phyloP scores from a whole-genome alignment of 2,113 vertebrate genomes.

The Muscicapa adusta region DNA sequence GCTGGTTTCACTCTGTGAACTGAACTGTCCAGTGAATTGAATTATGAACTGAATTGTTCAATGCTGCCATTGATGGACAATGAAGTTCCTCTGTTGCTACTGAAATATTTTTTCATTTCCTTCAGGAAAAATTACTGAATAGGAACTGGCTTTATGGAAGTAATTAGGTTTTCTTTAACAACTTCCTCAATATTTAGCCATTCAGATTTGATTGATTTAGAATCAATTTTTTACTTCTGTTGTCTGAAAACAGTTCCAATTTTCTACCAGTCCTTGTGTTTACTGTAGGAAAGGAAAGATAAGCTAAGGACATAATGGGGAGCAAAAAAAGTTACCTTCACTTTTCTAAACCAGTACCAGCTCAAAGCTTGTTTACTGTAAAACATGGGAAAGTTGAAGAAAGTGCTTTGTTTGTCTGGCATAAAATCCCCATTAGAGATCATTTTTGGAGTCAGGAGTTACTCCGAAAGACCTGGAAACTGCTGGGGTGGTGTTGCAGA shows the following conservation, averaged over 20 bases:
- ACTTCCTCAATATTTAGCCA: background rate
- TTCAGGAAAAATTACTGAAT: background rate
- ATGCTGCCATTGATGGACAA: background rate
- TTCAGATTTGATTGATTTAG: background rate
- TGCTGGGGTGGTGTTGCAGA: background rate
- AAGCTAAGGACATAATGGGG: background rate
- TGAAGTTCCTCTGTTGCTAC: background rate
- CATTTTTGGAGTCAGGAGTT: background rate
- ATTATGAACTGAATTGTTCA: background rate
- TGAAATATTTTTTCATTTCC: background rate
- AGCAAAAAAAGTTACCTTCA: background rate
- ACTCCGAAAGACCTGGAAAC: background rate
- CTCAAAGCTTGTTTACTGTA: background rate
- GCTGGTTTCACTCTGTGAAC: background rate
- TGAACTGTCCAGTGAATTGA: background rate
- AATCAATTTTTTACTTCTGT: background rate
- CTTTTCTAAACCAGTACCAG: background rate
- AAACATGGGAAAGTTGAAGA: background rate
- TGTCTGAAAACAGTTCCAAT: background rate
- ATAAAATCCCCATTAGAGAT: background rate
- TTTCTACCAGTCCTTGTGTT: background rate
- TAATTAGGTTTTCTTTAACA: background rate
- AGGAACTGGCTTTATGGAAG: background rate
- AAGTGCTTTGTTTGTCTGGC: background rate
- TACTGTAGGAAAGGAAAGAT: background rate